Evolutionary conservation across 2,797 vertebrate species (phyloP), one percentile per base, ranked within the genome.

Genomic region (Dermochelys coriacea): DNA sequence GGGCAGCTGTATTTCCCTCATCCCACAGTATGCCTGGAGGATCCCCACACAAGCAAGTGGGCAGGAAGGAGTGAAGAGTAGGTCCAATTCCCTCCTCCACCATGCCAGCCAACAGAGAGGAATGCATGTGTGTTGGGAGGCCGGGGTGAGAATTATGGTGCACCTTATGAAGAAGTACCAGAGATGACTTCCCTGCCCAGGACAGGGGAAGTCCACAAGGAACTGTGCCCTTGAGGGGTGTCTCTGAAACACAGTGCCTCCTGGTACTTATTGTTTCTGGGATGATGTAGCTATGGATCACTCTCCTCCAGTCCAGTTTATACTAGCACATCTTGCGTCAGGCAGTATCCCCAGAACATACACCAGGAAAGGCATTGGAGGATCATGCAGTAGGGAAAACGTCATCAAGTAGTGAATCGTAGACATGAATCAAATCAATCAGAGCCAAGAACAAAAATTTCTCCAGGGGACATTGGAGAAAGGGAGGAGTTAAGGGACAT

Each of bases 171-270:
- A 54, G 16, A 78, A 4, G 5, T 0, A 75, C 34, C 2, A 34
- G 49, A 90, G 55, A 89, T 27, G 16, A 83, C 1, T 2, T 4
- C 8, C 25, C n/a, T 83, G 37, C 41, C 41, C 34, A 71, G 84
- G 59, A 77, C 9, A 18, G 1, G 21, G 8, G 19, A 54, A 47
- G 37, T 37, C 55, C 80, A 23, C 23, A n/a, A 6, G 11, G 18
- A 86, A 89, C 34, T 5, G 89, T 84, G 74, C 71, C 81, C 83
- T 80, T 85, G 27, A 87, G 75, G 34, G 8, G 5, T 64, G 25
- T 84, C 47, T n/a, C 50, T 51, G 5, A 19, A n/a, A 47, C 5
- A n/a, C 34, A 51, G 51, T 18, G 59, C 51, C 49, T 51, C 37
- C 61, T 41, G 9, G 37, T 41, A 41, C 68, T 25, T 23, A 71